Percentiles rank a stretch among this genome's conserved stretches.
Evolutionary conservation across 2,113 vertebrate genomes (phyloP).

Genomic region (Lophotis ruficrista): DNA sequence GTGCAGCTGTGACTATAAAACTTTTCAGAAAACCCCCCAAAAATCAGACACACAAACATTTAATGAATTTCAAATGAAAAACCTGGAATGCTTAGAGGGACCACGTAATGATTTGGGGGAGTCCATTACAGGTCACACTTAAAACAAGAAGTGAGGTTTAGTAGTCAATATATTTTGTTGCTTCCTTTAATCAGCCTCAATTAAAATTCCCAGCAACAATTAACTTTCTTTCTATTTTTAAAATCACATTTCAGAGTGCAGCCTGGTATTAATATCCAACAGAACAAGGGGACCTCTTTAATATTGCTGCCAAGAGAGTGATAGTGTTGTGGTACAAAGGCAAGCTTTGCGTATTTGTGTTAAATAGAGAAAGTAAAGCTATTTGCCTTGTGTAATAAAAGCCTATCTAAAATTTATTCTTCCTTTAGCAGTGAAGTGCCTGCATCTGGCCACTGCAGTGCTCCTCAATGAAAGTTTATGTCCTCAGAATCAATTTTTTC

Average conservation of each 20-base stretch:
- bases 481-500: not conserved
- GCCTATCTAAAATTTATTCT: slow-evolving; percentile 52
- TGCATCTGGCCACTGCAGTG: slow-evolving; percentile 29
- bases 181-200: slow-evolving; percentile 68
- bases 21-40: slow-evolving; percentile 66
- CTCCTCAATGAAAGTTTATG: slow-evolving; percentile 20
- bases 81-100: slow-evolving; percentile 36
- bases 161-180: slow-evolving; percentile 52
- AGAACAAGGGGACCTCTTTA: slow-evolving; percentile 28
- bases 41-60: slow-evolving; percentile 77
- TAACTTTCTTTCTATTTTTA: slow-evolving; percentile 61
- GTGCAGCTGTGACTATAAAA: slow-evolving; percentile 86
- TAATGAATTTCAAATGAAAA: slow-evolving; percentile 74
- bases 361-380: slow-evolving; percentile 19
- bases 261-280: slow-evolving; percentile 31
- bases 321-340: slow-evolving; percentile 55
- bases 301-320: slow-evolving; percentile 34
- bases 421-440: slow-evolving; percentile 35
- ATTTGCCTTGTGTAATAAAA: slow-evolving; percentile 59
- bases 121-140: slow-evolving; percentile 45
- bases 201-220: slow-evolving; percentile 62
- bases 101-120: not conserved
- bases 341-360: not conserved
- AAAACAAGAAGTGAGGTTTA: slow-evolving; percentile 67
- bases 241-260: slow-evolving; percentile 42